phyloP scores from a whole-genome alignment of 2,113 vertebrate genomes.

The Entomyzon cyanotis region DNA sequence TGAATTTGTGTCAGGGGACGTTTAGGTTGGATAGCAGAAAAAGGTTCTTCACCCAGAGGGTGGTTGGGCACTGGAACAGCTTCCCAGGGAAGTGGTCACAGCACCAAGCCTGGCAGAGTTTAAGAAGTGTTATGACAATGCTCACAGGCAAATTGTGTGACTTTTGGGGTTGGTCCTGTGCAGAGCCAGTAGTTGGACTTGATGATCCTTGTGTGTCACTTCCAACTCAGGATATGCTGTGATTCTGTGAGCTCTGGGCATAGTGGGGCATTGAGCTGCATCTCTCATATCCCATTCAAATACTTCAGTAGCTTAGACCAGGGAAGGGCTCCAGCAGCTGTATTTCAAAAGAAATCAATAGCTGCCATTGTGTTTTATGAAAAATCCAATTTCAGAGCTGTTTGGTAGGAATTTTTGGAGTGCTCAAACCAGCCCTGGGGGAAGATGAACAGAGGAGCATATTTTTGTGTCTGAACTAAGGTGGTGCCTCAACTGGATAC shows the following conservation, averaged over 20 bases:
- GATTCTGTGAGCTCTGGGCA: not conserved
- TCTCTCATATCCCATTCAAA: not conserved
- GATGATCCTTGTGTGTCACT: not conserved
- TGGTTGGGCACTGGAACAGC: not conserved
- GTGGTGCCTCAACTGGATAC: not conserved
- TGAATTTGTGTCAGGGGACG: not conserved
- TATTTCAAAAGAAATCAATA: constrained; percentile 11
- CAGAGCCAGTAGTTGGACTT: not conserved
- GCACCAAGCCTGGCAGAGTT: not conserved
- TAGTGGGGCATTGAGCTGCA: not conserved
- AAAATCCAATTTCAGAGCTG: not conserved
- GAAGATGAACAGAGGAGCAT: not conserved
- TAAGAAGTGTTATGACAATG: not conserved
- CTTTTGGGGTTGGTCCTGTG: not conserved
- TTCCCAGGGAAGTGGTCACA: not conserved
- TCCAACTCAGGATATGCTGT: not conserved
- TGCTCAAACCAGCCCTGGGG: not conserved
- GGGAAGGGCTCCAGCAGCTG: not conserved
- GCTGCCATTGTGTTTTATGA: not conserved
- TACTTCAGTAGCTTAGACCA: not conserved
- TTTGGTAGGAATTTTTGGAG: not conserved
- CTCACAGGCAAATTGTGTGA: fast-evolving
- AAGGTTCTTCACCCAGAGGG: not conserved
- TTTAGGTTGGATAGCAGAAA: not conserved
- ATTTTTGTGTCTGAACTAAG: not conserved